phyloP scores from a whole-genome alignment of 2,888 invertebrate species.

The Falcaria lacertinaria region DNA sequence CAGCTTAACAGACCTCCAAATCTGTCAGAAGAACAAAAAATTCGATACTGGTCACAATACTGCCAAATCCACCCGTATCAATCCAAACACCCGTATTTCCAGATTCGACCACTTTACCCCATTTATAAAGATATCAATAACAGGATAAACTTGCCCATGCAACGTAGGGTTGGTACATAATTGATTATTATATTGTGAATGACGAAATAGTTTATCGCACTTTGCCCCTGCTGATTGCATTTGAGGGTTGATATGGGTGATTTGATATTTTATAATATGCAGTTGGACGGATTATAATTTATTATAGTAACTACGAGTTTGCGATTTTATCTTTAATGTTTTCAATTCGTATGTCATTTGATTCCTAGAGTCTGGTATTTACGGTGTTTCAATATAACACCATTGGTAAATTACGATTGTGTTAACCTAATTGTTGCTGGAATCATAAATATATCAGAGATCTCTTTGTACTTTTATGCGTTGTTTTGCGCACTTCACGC shows the following conservation, averaged over 20 bases:
- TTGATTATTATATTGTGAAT: conserved; percentile 68
- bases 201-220: conserved; percentile 52
- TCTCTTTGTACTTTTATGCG: conserved; percentile 51
- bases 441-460: conserved; percentile 51
- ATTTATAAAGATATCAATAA: conserved; percentile 77
- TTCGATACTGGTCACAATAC: conserved; percentile 21
- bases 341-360: conserved; percentile 7
- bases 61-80: conserved; percentile 65
- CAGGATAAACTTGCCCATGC: conserved; percentile 54
- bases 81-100: conserved; percentile 63
- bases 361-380: conserved; percentile 27
- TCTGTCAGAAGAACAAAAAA: conserved; percentile 44
- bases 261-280: not conserved
- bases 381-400: conserved; percentile 36
- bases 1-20: conserved; percentile 29
- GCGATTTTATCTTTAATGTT: too few species aligned
- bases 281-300: not conserved
- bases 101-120: conserved; percentile 68
- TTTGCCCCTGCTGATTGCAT: conserved; percentile 16
- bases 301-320: too few species aligned
- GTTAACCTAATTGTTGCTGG: conserved; percentile 51
- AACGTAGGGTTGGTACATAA: conserved; percentile 53
- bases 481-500: conserved; percentile 45
- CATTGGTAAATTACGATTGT: conserved; percentile 48
- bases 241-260: not conserved